These are phyloP conservation scores for Athalia circularis DNA, from an alignment of 2,888 invertebrate species.

Conservation along the genomic window DNA sequence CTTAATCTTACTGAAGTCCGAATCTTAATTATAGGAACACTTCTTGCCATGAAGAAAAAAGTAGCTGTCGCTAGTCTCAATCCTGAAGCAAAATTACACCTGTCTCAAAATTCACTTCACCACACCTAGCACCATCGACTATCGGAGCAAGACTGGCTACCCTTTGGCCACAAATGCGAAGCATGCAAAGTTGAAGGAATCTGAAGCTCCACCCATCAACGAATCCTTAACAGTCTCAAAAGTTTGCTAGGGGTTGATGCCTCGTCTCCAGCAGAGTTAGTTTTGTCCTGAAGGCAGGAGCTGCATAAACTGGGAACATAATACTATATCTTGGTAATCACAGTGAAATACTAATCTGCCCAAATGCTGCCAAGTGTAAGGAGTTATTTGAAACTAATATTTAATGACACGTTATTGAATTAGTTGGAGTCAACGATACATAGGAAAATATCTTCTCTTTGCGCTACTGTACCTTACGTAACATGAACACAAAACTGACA, in stretches of 20 bases:
- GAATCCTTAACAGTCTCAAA: conserved; percentile 51
- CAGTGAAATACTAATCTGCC: too few relatives aligned
- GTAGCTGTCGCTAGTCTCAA: conserved; percentile 43
- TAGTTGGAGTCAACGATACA: too few relatives aligned
- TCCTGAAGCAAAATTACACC: not conserved
- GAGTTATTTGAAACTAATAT: not conserved
- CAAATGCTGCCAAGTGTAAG: not conserved
- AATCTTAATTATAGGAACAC: too few relatives aligned
- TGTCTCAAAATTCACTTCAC: conserved; percentile 25
- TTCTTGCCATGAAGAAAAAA: conserved; percentile 35
- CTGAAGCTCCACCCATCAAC: conserved; percentile 65
- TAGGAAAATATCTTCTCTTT: too few relatives aligned
- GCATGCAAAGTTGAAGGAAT: conserved; percentile 68
- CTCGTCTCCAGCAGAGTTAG: not conserved
- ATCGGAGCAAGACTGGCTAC: conserved; percentile 59
- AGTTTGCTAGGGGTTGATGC: conserved; percentile 47
- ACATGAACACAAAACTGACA: not conserved
- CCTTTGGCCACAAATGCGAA: conserved; percentile 58
- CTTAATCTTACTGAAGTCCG: too few relatives aligned
- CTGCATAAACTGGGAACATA: not conserved
- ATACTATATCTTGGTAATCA: not conserved
- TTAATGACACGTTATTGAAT: not conserved
- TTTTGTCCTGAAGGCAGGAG: not conserved
- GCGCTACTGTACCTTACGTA: not conserved
- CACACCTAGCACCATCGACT: conserved; percentile 54